Percentiles rank a stretch among this genome's conserved stretches.
These are phyloP conservation scores for Villa cingulata DNA, from an alignment of 2,888 invertebrate genomes.

Conservation along the genomic window DNA sequence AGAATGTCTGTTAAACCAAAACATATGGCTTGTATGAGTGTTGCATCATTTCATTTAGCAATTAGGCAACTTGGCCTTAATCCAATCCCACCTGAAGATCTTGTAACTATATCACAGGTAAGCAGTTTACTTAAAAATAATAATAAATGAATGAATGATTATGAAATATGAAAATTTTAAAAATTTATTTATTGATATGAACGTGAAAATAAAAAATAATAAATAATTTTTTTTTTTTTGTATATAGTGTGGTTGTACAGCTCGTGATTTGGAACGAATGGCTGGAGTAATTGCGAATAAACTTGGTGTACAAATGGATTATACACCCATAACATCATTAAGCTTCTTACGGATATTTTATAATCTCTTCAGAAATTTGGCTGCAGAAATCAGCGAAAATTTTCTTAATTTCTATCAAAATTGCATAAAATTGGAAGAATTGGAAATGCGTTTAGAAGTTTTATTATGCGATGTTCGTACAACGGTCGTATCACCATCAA, in stretches of 20 bases:
- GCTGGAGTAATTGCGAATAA: conserved; percentile 67
- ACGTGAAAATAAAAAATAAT: not conserved
- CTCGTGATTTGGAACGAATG: conserved; percentile 76
- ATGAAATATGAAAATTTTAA: not conserved
- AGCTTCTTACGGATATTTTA: conserved; percentile 57
- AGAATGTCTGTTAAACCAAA: conserved; percentile 71
- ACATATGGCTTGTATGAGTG: conserved; percentile 77
- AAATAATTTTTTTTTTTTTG: conserved; percentile 24
- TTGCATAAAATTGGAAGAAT: conserved; percentile 43
- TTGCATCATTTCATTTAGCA: conserved; percentile 75
- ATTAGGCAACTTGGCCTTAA: conserved; percentile 49
- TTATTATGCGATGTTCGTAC: conserved; percentile 62
- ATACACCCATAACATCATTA: conserved; percentile 47
- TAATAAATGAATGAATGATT: not conserved
- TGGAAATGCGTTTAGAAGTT: conserved; percentile 58
- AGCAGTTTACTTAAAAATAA: conserved; percentile 9
- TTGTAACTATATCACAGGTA: conserved; percentile 45
- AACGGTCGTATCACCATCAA: conserved; percentile 57
- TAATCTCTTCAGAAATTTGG: conserved; percentile 44
- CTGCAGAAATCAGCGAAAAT: conserved; percentile 40
- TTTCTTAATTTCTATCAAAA: conserved; percentile 39
- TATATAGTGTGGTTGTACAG: conserved; percentile 62
- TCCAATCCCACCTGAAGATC: conserved; percentile 48
- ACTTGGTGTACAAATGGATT: conserved; percentile 48
- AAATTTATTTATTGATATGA: too few species aligned